Conservation (phyloP, 2,888 invertebrate species). For the Ypsolopha scabrella region DNA sequence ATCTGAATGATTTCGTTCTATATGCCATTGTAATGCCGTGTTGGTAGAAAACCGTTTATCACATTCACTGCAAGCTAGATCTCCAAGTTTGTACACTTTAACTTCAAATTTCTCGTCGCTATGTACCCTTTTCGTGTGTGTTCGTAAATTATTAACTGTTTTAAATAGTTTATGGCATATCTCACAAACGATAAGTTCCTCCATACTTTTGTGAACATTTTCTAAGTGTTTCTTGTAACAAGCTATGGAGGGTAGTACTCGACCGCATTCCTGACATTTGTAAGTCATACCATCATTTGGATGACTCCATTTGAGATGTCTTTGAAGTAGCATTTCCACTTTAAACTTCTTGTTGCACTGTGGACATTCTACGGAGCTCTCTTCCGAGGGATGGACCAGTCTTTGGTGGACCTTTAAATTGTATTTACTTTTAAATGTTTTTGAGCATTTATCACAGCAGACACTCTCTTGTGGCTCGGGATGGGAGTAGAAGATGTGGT, state of each 20-base stretch:
- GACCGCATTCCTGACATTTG: constrained; percentile 22
- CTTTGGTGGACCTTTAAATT: constrained; percentile 26
- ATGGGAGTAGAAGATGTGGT: constrained; percentile 28
- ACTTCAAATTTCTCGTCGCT: constrained; percentile 2
- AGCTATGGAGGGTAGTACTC: constrained; percentile 17
- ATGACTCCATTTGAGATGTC: constrained; percentile 28
- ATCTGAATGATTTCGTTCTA: constrained; percentile 14
- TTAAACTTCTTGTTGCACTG: constrained; percentile 24
- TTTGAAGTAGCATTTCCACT: constrained; percentile 22
- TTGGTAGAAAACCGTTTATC: constrained; percentile 17
- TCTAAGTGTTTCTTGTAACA: constrained; percentile 20
- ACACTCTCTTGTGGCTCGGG: constrained; percentile 19
- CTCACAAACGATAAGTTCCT: constrained; percentile 9
- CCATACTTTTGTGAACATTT: constrained; percentile 18
- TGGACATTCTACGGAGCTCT: constrained; percentile 17
- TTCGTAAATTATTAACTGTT: constrained; percentile 9
- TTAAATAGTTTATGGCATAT: constrained; percentile 15
- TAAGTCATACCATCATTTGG: constrained; percentile 23
- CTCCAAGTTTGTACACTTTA: constrained; percentile 11
- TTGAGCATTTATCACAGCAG: constrained; percentile 20
- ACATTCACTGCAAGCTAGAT: constrained; percentile 15
- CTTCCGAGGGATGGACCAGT: constrained; percentile 21
- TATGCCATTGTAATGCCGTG: constrained; percentile 22
- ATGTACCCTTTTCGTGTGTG: constrained; percentile 12
- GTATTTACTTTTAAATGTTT: constrained; percentile 23